Evolutionary conservation across 2,113 vertebrate species (phyloP).

Genomic region (Platycercus adscitus): DNA sequence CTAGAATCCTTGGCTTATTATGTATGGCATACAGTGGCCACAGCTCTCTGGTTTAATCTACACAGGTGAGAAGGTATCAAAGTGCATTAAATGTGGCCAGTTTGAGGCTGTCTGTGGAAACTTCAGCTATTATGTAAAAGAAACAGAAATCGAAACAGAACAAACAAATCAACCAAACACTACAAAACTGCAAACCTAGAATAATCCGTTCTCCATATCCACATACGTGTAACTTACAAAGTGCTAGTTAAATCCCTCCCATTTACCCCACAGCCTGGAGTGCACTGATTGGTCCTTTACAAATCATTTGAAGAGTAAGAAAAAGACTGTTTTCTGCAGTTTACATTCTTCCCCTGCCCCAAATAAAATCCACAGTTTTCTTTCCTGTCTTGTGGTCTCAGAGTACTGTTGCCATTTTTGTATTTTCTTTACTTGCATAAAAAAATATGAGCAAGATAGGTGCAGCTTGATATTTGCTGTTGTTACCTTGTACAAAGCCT

Average conservation of each 20-base stretch:
- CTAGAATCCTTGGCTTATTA: neutral
- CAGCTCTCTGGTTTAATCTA: neutral
- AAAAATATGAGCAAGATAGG: neutral
- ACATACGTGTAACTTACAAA: neutral
- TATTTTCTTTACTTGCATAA: neutral
- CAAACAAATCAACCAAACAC: neutral
- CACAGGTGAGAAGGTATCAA: neutral
- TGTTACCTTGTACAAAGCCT: neutral
- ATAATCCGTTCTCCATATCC: neutral
- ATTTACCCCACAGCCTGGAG: neutral
- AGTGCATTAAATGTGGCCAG: rapidly evolving
- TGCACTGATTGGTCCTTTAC: neutral
- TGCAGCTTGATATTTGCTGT: neutral
- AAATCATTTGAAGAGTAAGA: neutral
- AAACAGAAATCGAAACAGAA: neutral
- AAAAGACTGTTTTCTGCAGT: neutral
- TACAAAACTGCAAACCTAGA: neutral
- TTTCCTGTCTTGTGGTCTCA: neutral
- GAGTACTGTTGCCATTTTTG: neutral
- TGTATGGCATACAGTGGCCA: neutral
- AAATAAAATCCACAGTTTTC: neutral
- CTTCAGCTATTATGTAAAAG: neutral
- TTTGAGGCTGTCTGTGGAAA: neutral
- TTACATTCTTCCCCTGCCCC: neutral
- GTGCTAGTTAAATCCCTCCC: neutral